Conservation (phyloP, 2,888 invertebrate species). For the Agapostemon virescens region DNA sequence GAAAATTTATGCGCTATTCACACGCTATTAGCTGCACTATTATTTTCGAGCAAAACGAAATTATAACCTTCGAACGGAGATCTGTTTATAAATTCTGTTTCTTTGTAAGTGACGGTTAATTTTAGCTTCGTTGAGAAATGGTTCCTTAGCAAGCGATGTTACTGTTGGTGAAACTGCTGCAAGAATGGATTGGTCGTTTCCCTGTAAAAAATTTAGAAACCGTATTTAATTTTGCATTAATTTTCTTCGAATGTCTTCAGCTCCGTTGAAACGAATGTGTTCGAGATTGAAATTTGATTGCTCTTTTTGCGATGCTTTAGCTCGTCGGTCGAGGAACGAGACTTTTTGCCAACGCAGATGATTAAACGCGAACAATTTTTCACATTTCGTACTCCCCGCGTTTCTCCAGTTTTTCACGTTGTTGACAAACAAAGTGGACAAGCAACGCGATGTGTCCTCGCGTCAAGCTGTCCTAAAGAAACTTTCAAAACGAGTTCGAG, state of each 20-base stretch:
- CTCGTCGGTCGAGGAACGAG: neutral
- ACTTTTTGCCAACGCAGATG: neutral
- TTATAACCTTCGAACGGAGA: neutral
- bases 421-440: conserved; percentile 4
- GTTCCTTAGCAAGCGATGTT: too few relatives aligned
- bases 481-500: conserved; percentile 22
- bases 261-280: neutral
- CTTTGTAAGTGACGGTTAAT: too few relatives aligned
- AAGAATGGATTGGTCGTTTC: too few relatives aligned
- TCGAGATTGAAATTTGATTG: neutral
- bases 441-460: conserved; percentile 11
- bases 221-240: too few relatives aligned
- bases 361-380: neutral
- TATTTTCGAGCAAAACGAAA: neutral
- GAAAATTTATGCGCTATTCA: neutral
- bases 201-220: too few relatives aligned
- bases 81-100: neutral
- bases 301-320: too few relatives aligned
- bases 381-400: neutral
- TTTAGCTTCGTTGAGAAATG: too few relatives aligned
- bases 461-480: conserved; percentile 5
- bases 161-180: too few relatives aligned
- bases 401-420: neutral
- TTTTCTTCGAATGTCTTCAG: neutral
- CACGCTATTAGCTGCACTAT: neutral